These are phyloP conservation scores for Trachelus troglodyta DNA, from an alignment of 2,888 invertebrate species.

Conservation along the genomic window DNA sequence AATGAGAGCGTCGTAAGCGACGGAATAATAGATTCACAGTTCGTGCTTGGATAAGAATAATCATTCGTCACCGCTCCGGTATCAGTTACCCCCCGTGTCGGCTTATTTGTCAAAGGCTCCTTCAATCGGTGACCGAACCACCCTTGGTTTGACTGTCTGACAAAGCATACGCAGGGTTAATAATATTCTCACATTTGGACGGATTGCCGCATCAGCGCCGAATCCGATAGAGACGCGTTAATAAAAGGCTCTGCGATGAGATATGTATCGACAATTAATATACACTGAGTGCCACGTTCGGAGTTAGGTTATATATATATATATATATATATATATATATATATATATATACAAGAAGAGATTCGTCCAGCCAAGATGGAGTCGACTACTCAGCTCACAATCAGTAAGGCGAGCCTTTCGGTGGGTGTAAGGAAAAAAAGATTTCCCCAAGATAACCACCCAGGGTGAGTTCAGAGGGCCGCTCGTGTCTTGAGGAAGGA, in stretches of 20 bases:
- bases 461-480: conserved; percentile 24
- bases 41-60: conserved; percentile 15
- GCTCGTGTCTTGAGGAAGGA: background rate
- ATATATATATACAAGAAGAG: background rate
- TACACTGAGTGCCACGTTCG: conserved; percentile 19
- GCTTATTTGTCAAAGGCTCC: conserved; percentile 48
- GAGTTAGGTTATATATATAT: background rate
- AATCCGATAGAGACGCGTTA: conserved; percentile 35
- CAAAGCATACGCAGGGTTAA: conserved; percentile 30
- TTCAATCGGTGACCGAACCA: conserved; percentile 8
- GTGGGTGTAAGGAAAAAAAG: conserved; percentile 23
- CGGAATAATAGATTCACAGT: conserved; percentile 5
- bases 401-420: conserved; percentile 6
- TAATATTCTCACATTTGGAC: conserved; percentile 54
- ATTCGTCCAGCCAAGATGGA: background rate
- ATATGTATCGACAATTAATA: conserved; percentile 49
- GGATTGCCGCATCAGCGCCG: conserved; percentile 43
- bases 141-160: conserved; percentile 1
- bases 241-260: conserved; percentile 33
- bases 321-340: too few relatives aligned
- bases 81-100: conserved; percentile 35
- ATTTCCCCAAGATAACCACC: conserved; percentile 36
- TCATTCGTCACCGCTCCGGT: conserved; percentile 25
- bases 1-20: background rate
- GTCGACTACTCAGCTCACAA: background rate